Conservation (phyloP, 2,888 invertebrate species). For the Acrobeloides nanus region DNA sequence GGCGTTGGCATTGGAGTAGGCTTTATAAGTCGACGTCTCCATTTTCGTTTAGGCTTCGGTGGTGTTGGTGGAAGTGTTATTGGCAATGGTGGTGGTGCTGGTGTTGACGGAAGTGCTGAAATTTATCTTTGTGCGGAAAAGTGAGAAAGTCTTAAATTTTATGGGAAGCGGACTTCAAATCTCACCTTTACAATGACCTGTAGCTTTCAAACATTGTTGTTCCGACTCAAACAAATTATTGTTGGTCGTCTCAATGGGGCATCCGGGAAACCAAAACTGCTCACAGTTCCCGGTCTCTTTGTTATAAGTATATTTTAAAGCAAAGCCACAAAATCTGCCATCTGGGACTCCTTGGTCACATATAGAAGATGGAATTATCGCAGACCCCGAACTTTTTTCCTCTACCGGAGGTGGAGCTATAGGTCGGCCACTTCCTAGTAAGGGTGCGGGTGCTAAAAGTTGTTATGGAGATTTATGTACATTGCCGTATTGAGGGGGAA, state of each 20-base stretch:
- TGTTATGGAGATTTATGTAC: too few relatives aligned
- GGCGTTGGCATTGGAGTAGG: too few relatives aligned
- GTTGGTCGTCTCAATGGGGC: conserved; percentile 44
- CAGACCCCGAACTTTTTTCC: too few relatives aligned
- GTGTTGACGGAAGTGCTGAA: background rate
- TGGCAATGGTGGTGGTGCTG: background rate
- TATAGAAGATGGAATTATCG: too few relatives aligned
- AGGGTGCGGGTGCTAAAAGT: too few relatives aligned
- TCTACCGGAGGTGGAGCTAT: too few relatives aligned
- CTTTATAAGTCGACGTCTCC: too few relatives aligned
- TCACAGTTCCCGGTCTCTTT: conserved; percentile 46
- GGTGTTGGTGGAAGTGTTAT: background rate
- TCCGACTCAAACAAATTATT: conserved; percentile 43
- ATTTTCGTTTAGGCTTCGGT: too few relatives aligned
- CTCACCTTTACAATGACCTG: conserved; percentile 37
- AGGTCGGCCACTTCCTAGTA: too few relatives aligned
- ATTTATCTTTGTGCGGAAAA: background rate
- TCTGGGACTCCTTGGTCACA: conserved; percentile 44
- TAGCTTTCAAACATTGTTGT: conserved; percentile 34
- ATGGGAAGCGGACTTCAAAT: conserved; percentile 1
- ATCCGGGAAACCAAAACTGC: conserved; percentile 49
- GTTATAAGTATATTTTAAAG: conserved; percentile 36
- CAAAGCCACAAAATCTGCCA: conserved; percentile 50
- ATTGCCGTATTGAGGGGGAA: too few relatives aligned
- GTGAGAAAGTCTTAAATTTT: too few relatives aligned